A percentile compares a stretch with the other conserved stretches of the same genome.
Evolutionary conservation across 53 echinoderm and acorn worm species (phyloP).

Genomic region (Hippasteria phrygiana): DNA sequence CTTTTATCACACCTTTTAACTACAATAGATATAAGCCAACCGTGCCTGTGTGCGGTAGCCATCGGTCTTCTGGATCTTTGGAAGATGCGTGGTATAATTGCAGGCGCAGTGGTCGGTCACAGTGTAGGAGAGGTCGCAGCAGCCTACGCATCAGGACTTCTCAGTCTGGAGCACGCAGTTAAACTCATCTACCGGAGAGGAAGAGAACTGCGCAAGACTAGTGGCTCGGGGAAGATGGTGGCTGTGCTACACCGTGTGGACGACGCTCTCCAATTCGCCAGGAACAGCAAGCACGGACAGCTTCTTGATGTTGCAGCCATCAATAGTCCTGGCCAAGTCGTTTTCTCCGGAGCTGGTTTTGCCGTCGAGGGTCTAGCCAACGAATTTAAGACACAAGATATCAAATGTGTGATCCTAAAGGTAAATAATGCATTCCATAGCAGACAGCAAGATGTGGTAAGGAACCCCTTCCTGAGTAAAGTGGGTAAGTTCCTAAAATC

Average conservation of each 20-base stretch:
- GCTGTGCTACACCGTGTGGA: constrained; percentile 67
- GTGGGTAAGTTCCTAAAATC: constrained; percentile 36
- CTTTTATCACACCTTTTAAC: neutral
- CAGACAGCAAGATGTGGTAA: constrained; percentile 67
- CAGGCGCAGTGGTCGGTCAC: constrained; percentile 71
- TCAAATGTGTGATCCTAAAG: constrained; percentile 62
- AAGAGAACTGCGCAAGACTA: constrained; percentile 57
- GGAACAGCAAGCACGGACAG: constrained; percentile 1
- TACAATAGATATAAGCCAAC: constrained; percentile 69
- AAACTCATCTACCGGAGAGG: constrained; percentile 68
- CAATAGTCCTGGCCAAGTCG: constrained; percentile 66
- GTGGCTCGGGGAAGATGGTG: constrained; percentile 78
- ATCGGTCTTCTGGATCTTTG: constrained; percentile 71
- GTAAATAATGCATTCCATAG: constrained; percentile 81
- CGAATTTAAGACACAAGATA: constrained; percentile 32
- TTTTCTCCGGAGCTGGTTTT: constrained; percentile 57
- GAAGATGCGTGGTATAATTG: constrained; percentile 59
- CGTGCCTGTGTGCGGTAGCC: constrained; percentile 62
- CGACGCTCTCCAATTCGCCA: constrained; percentile 29
- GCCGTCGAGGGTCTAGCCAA: constrained; percentile 53
- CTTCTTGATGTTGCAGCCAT: constrained; percentile 69
- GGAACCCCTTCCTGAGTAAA: constrained; percentile 53
- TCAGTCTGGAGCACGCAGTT: constrained; percentile 55
- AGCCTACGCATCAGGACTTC: constrained; percentile 69
- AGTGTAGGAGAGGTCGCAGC: constrained; percentile 82